Evolutionary conservation across 2,113 vertebrate genomes (phyloP), one percentile per base, ranked within the genome.

Genomic region (Daboia siamensis): DNA sequence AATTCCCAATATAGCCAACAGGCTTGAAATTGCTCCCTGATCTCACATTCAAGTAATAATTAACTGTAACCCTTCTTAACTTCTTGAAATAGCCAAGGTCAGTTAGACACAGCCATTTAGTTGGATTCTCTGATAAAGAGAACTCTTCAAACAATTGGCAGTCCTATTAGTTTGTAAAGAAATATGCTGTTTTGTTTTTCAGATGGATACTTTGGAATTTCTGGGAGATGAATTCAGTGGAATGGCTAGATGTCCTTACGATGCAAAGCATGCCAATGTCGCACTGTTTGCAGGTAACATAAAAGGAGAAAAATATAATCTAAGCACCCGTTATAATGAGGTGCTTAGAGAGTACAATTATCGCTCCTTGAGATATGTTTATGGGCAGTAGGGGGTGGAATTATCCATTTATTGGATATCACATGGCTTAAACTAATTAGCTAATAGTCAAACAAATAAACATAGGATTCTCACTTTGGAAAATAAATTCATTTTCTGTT

Each of bases 201-300:
- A 99, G 99, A 98, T 98, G 97, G 99, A 99, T 95, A 98, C 98
- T 46, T 93, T 99, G 97, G 99, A 99, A 93, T 98, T 98, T 91
- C 96, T 98, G 61, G 98, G 98, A 94, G 99, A 99, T 95, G 99
- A 99, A 96, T 99, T 99, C 96, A 99, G 99, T 85, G 99, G 99
- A 93, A 99, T 99, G 99, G 99, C 99, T 51, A 98, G 99, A 84
- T 99, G 99, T 96, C 99, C 99, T 1, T 99, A 99, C 11, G 99
- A 99, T 92, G 98, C 99, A 97, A 99, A 99, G 95, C 99, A 99
- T 88, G 98, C 99, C 96, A 99, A 99, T 0, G 97, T 99, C 5
- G 99, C 99, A 0, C 97, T 99, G 93, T 99, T 99, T 55, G 99
- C 99, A 96, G 98, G 99, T 99, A 98, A 98, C 96, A 26, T 44